Conservation (phyloP, 2,113 vertebrate species). For the Gasterosteus aculeatus region DNA sequence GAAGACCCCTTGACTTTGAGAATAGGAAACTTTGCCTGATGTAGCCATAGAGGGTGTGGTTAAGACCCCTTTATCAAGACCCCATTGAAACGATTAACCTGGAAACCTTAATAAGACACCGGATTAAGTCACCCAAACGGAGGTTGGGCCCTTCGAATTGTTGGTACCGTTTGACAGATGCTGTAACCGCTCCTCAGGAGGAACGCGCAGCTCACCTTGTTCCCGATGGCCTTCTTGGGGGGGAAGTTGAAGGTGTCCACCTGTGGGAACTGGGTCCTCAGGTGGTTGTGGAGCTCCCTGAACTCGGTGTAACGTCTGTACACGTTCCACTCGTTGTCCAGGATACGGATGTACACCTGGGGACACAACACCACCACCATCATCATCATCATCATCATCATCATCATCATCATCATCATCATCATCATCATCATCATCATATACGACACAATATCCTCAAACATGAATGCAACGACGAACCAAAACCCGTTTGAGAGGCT, state of each 20-base stretch:
- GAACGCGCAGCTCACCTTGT: constrained; percentile 87
- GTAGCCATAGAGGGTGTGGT: neutral
- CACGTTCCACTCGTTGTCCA: constrained; percentile 98
- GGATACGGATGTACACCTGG: constrained; percentile 96
- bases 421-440: neutral
- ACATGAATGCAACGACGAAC: neutral
- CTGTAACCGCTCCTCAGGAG: neutral
- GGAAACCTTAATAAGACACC: neutral
- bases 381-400: no score
- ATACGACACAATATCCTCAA: neutral
- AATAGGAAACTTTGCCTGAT: neutral
- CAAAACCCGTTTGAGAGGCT: neutral
- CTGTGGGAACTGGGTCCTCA: constrained; percentile 89
- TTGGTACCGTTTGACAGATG: neutral
- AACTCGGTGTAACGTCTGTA: constrained; percentile 96
- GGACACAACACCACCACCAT: neutral
- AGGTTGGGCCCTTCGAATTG: neutral
- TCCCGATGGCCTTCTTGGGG: constrained; percentile 98
- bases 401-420: neutral
- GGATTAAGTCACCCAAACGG: neutral
- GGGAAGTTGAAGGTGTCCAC: constrained; percentile 93
- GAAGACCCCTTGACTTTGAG: no score
- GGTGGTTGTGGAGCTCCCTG: constrained; percentile 88
- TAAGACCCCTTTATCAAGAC: neutral
- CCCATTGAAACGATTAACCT: neutral